A percentile compares a stretch with the other conserved stretches of the same genome.
phyloP scores from a whole-genome alignment of 2,797 vertebrate species.

The Hippopotamyrus pictus region DNA sequence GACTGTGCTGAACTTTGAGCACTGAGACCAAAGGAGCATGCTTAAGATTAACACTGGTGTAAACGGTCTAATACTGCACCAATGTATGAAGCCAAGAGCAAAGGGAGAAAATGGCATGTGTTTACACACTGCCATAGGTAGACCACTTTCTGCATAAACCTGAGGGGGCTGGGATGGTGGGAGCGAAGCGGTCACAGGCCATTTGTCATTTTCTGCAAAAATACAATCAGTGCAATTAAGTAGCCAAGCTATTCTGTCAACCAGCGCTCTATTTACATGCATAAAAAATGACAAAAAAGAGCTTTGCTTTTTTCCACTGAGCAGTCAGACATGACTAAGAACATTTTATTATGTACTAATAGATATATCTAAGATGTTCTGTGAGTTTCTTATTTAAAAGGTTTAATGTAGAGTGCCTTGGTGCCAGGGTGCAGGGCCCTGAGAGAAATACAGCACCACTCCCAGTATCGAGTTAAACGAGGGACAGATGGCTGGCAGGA shows the following conservation, averaged over 20 bases:
- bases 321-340: not conserved
- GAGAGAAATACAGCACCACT: not conserved
- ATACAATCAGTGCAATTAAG: not conserved
- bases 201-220: not conserved
- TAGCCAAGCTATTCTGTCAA: not conserved
- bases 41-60: not conserved
- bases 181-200: not conserved
- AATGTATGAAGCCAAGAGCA: not conserved
- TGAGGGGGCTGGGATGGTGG: not conserved
- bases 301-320: not conserved
- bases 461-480: not conserved
- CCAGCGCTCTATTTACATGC: not conserved
- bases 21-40: not conserved
- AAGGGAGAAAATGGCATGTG: not conserved
- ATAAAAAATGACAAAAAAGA: not conserved
- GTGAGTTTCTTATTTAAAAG: not conserved
- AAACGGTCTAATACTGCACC: not conserved
- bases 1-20: not conserved
- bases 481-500: not conserved
- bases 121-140: not conserved
- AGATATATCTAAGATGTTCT: not conserved
- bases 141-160: not conserved
- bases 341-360: not conserved
- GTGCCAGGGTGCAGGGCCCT: not conserved
- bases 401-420: not conserved